Evolutionary conservation across 2,113 vertebrate species (phyloP).

Genomic region (Rhea americana): DNA sequence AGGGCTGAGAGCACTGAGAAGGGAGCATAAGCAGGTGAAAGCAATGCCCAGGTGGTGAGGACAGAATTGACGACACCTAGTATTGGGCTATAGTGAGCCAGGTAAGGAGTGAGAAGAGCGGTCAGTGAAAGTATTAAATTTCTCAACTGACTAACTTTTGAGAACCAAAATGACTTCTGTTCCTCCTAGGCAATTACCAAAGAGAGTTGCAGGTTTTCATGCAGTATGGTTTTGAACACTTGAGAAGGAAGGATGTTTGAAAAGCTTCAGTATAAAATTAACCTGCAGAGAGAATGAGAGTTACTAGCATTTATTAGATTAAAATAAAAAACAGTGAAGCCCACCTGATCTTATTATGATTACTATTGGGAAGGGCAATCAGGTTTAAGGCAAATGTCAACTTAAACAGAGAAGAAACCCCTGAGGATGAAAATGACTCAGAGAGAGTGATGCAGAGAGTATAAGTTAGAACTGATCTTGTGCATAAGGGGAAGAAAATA

Average conservation of each 20-base stretch:
- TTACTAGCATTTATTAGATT: not conserved
- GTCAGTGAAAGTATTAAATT: conserved; percentile 17
- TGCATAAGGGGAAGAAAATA: not conserved
- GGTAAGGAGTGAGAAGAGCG: not conserved
- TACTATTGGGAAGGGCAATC: not conserved
- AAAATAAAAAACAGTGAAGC: not conserved
- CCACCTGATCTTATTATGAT: not conserved
- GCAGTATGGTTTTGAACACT: not conserved
- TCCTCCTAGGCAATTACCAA: not conserved
- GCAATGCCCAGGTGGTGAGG: not conserved
- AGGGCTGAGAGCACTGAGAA: not conserved
- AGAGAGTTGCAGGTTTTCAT: not conserved
- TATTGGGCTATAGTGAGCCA: conserved; percentile 25
- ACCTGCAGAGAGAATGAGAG: not conserved
- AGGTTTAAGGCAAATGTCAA: conserved; percentile 16
- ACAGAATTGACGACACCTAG: conserved; percentile 13
- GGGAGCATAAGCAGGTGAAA: not conserved
- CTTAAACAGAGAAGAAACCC: conserved; percentile 25
- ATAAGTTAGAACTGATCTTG: not conserved
- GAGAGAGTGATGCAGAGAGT: not conserved
- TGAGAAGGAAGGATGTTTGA: not conserved
- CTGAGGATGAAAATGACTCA: conserved; percentile 45
- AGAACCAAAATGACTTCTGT: not conserved
- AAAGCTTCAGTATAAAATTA: not conserved
- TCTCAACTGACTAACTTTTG: conserved; percentile 3